A percentile compares a stretch with the other conserved stretches of the same genome.
phyloP scores from a whole-genome alignment of 2,797 vertebrate species.

The Microcaecilia unicolor region DNA sequence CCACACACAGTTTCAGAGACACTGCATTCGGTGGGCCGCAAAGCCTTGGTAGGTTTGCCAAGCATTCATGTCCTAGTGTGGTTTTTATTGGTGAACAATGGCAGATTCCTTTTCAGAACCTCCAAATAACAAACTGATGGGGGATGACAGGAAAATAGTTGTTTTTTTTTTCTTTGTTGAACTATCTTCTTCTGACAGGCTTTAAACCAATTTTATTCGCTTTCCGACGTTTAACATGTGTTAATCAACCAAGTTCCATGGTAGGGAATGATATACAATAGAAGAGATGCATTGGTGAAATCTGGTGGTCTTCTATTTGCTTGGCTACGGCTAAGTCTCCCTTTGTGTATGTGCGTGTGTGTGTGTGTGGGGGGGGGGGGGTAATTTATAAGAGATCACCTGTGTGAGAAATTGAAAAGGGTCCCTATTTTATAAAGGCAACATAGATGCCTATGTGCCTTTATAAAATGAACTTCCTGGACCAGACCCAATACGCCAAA shows the following conservation, averaged over 20 bases:
- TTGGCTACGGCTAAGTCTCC: no score
- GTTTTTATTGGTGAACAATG: conserved; percentile 49
- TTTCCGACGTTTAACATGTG: conserved; percentile 33
- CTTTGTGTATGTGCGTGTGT: no score
- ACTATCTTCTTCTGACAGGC: conserved; percentile 39
- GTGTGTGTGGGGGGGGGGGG: no score
- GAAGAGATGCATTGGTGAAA: no score
- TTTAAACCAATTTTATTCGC: conserved; percentile 41
- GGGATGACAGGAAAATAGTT: conserved; percentile 28
- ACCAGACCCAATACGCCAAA: no score
- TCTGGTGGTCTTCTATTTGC: no score
- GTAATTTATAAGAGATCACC: no score
- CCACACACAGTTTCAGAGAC: conserved; percentile 48
- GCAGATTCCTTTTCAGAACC: conserved; percentile 47
- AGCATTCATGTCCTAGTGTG: conserved; percentile 42
- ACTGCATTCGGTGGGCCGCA: conserved; percentile 28
- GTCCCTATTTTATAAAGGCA: no score
- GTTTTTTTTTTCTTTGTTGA: conserved; percentile 38
- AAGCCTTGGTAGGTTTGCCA: conserved; percentile 29
- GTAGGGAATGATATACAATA: conserved; percentile 34
- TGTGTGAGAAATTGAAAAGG: no score
- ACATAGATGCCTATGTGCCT: no score
- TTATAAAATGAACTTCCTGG: no score
- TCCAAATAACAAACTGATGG: conserved; percentile 31
- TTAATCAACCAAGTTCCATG: conserved; percentile 24